Conservation (phyloP, 2,888 invertebrate genomes). For the Caenorhabditis sp. region DNA sequence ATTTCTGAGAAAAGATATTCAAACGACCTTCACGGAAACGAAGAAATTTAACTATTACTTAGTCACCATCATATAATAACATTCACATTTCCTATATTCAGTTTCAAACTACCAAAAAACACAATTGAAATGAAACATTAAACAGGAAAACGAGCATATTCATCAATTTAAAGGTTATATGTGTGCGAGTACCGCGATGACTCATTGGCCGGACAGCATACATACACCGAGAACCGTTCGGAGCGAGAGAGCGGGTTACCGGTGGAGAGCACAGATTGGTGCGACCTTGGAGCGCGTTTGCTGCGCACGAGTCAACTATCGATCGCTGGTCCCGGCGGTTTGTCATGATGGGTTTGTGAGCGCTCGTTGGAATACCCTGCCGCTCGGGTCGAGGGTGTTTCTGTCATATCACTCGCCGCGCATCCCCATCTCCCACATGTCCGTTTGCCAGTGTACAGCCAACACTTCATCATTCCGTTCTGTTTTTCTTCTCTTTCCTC, state of each 20-base stretch:
- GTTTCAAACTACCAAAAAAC: no score
- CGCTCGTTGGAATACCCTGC: conserved; percentile 48
- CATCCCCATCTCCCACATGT: conserved; percentile 18
- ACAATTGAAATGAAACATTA: conserved; percentile 13
- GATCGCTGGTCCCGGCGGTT: conserved; percentile 18
- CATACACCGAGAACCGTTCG: conserved; percentile 41
- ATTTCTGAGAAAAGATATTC: conserved; percentile 13
- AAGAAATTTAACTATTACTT: conserved; percentile 20
- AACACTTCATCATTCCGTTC: conserved; percentile 21
- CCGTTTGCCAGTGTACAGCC: conserved; percentile 33
- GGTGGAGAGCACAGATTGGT: conserved; percentile 9
- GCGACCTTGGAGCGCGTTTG: conserved; percentile 41
- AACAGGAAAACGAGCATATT: neutral
- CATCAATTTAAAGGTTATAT: conserved; percentile 53
- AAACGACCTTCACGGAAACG: conserved; percentile 50
- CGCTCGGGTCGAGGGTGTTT: conserved; percentile 48
- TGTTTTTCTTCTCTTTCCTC: conserved; percentile 14
- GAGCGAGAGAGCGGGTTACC: conserved; percentile 18
- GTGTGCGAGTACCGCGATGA: conserved; percentile 39
- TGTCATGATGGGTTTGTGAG: conserved; percentile 23
- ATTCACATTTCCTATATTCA: conserved; percentile 7
- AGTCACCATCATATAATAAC: conserved; percentile 18
- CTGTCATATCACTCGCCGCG: conserved; percentile 51
- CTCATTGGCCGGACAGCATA: conserved; percentile 30
- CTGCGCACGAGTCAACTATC: conserved; percentile 36